Conservation (phyloP, 2,888 invertebrate species). For the Sabatieria punctata region DNA sequence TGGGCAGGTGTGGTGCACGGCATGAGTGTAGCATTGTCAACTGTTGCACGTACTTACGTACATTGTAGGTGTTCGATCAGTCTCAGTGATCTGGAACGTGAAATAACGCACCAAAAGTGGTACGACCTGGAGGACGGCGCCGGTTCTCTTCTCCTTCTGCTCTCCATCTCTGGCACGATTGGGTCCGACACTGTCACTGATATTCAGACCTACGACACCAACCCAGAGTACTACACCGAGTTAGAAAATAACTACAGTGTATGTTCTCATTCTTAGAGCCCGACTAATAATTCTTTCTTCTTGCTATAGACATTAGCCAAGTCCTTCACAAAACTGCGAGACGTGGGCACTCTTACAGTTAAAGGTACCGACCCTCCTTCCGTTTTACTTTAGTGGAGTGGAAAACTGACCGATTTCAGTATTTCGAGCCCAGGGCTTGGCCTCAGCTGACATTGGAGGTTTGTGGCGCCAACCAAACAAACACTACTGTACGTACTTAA, state of each 20-base stretch:
- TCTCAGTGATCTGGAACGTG: slow-evolving; percentile 60
- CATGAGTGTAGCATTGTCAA: background rate
- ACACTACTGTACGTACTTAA: background rate
- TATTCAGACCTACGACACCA: slow-evolving; percentile 65
- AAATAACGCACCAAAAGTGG: slow-evolving; percentile 77
- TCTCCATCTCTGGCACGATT: slow-evolving; percentile 84
- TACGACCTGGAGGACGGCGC: slow-evolving; percentile 66
- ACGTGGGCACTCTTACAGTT: no score
- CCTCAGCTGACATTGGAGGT: slow-evolving; percentile 88
- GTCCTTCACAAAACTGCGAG: no score
- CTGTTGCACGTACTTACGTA: background rate
- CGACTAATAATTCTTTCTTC: background rate
- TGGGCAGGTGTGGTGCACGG: slow-evolving; percentile 4
- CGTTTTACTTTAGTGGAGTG: no score
- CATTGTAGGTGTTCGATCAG: slow-evolving; percentile 58
- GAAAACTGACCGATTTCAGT: no score
- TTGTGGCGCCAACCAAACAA: background rate
- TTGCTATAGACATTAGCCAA: no score
- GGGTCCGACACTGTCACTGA: slow-evolving; percentile 81
- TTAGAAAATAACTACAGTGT: slow-evolving; percentile 53
- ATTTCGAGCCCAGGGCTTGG: slow-evolving; percentile 59
- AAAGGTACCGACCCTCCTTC: no score
- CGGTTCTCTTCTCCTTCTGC: slow-evolving; percentile 51
- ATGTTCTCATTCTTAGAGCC: slow-evolving; percentile 28
- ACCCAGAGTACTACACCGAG: slow-evolving; percentile 47